Evolutionary conservation across 2,888 invertebrate species (phyloP).

Genomic region (Byasa hedistus): DNA sequence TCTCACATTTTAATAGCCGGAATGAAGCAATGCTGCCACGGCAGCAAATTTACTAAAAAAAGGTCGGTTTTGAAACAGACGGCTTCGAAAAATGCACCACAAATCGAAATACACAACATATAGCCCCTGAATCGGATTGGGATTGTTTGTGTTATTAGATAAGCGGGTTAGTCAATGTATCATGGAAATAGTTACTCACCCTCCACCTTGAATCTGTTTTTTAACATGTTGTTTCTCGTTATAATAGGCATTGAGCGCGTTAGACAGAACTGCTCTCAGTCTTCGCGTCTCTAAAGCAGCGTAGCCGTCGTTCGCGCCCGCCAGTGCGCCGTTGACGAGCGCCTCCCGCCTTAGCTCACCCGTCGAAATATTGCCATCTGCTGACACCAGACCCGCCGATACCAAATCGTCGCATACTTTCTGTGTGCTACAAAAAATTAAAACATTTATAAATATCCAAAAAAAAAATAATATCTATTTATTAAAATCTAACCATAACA

Average conservation of each 20-base stretch:
- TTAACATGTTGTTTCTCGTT: constrained; percentile 96
- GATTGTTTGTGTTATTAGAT: background rate
- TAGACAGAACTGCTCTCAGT: constrained; percentile 87
- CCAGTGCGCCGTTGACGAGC: constrained; percentile 68
- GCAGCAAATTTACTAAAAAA: too few relatives aligned
- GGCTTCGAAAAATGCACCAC: too few relatives aligned
- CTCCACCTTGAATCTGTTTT: constrained; percentile 92
- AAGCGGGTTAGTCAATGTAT: too few relatives aligned
- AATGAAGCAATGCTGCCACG: too few relatives aligned
- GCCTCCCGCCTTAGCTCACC: constrained; percentile 69
- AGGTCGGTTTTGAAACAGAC: too few relatives aligned
- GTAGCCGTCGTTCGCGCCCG: constrained; percentile 80
- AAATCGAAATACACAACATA: background rate
- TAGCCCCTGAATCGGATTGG: background rate
- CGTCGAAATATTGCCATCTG: constrained; percentile 58
- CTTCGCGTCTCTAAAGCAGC: constrained; percentile 88
- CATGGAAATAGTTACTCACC: constrained; percentile 70
- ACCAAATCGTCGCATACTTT: constrained; percentile 70
- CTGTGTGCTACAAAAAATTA: constrained; percentile 55
- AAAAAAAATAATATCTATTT: background rate
- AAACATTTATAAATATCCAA: background rate
- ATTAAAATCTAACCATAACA: too few relatives aligned
- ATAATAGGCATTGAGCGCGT: constrained; percentile 91
- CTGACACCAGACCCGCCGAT: constrained; percentile 61
- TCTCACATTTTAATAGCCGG: too few relatives aligned